A percentile compares a stretch with the other conserved stretches of the same genome.
These are phyloP conservation scores for Tetrax tetrax DNA, from an alignment of 2,113 vertebrate species.

Conservation along the genomic window DNA sequence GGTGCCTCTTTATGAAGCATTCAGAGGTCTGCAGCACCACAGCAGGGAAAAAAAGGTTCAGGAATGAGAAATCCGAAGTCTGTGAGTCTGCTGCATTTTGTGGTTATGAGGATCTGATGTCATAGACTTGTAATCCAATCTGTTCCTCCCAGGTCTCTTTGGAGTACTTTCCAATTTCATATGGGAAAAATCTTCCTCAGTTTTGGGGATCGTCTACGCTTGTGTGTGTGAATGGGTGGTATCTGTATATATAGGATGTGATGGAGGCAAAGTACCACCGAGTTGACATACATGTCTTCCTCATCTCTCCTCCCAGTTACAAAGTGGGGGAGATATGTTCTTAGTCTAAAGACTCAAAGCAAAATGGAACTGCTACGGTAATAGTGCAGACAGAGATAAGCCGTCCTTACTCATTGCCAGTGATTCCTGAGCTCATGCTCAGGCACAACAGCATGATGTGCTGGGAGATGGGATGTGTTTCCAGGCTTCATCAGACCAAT, in stretches of 20 bases:
- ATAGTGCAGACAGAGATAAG: neutral
- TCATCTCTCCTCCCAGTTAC: neutral
- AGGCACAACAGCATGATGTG: neutral
- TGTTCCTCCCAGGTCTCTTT: neutral
- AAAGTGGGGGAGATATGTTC: neutral
- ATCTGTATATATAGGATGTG: neutral
- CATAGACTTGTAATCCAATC: neutral
- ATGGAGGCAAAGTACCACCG: neutral
- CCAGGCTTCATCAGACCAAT: neutral
- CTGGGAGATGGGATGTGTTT: neutral
- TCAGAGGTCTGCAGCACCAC: neutral
- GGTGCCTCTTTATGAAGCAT: neutral
- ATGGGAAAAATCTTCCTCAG: neutral
- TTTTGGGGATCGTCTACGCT: neutral
- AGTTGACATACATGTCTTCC: neutral
- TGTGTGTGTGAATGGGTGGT: neutral
- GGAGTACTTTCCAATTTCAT: neutral
- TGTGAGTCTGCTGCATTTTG: neutral
- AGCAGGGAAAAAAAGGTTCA: neutral
- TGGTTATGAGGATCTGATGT: neutral
- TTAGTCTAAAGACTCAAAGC: neutral
- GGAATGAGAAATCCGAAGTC: neutral
- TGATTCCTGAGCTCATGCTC: neutral
- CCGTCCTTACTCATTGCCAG: neutral
- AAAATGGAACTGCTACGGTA: neutral